Evolutionary conservation across 2,888 invertebrate genomes (phyloP).

Genomic region (Hoplodrina ambigua): DNA sequence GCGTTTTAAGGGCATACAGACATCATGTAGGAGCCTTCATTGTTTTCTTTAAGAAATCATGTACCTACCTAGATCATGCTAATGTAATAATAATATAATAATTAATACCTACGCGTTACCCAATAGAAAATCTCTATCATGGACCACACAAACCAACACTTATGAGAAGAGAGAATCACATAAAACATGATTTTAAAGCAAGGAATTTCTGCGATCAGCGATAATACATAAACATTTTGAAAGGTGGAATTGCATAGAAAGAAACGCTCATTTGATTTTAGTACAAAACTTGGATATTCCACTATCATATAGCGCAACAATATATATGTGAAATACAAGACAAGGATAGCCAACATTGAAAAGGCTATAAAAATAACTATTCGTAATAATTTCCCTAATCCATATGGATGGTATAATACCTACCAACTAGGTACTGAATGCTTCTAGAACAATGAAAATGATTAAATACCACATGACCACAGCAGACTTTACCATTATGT

Average conservation of each 20-base stretch:
- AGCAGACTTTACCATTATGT: conserved; percentile 51
- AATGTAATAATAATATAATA: conserved; percentile 18
- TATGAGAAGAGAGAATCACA: neutral
- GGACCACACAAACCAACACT: neutral
- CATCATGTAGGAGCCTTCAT: conserved; percentile 44
- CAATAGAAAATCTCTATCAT: neutral
- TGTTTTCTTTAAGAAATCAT: conserved; percentile 33
- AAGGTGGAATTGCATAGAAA: neutral
- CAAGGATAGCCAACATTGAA: conserved; percentile 4
- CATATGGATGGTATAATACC: conserved; percentile 6
- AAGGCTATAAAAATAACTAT: conserved; percentile 14
- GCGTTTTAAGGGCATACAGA: conserved; percentile 70
- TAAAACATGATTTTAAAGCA: too few relatives aligned
- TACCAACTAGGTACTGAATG: conserved; percentile 1
- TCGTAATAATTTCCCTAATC: neutral
- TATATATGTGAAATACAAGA: neutral
- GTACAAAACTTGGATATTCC: conserved; percentile 3
- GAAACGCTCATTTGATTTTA: neutral
- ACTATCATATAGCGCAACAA: neutral
- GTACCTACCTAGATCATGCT: conserved; percentile 12
- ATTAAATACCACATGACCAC: conserved; percentile 46
- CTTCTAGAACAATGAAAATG: conserved; percentile 38
- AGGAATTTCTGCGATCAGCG: too few relatives aligned
- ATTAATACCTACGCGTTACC: neutral
- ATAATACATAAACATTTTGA: neutral